A percentile compares a stretch with the other conserved stretches of the same genome.
Conservation (phyloP, 1,140 invertebrate genomes). For the Marisa cornuarietis region DNA sequence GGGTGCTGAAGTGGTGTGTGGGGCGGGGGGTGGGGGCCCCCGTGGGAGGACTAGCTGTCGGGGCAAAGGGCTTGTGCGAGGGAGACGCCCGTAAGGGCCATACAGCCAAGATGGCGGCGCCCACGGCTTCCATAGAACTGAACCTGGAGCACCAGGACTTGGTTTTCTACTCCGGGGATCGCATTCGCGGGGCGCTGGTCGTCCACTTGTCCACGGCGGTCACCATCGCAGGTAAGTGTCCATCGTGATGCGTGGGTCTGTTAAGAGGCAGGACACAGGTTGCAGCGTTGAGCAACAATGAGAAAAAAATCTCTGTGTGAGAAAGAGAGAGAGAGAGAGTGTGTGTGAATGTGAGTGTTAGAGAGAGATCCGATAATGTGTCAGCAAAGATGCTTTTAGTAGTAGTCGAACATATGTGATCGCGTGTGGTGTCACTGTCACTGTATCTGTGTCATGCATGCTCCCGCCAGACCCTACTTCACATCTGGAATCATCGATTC, state of each 20-base stretch:
- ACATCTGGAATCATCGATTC: no score
- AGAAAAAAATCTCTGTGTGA: neutral
- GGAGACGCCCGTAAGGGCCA: neutral
- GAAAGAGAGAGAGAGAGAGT: neutral
- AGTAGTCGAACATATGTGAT: no score
- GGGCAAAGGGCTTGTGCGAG: constrained; percentile 21
- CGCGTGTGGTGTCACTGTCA: no score
- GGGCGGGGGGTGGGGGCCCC: neutral
- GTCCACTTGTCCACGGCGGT: constrained; percentile 45
- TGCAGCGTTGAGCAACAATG: no score
- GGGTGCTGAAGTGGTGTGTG: no score
- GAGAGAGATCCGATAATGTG: neutral
- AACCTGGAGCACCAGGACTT: constrained; percentile 48
- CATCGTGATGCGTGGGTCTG: no score
- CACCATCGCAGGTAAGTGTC: constrained; percentile 48
- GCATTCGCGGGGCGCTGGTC: constrained; percentile 47
- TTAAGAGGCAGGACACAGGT: no score
- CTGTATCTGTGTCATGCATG: no score
- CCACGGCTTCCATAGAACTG: constrained; percentile 35
- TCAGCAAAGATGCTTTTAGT: neutral
- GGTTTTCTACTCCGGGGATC: constrained; percentile 51
- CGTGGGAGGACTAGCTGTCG: neutral
- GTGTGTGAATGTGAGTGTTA: neutral
- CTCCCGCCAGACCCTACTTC: no score
- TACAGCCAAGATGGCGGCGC: constrained; percentile 19